Evolutionary conservation across 2,888 invertebrate genomes (phyloP).

Genomic region (Cyclophora punctaria): DNA sequence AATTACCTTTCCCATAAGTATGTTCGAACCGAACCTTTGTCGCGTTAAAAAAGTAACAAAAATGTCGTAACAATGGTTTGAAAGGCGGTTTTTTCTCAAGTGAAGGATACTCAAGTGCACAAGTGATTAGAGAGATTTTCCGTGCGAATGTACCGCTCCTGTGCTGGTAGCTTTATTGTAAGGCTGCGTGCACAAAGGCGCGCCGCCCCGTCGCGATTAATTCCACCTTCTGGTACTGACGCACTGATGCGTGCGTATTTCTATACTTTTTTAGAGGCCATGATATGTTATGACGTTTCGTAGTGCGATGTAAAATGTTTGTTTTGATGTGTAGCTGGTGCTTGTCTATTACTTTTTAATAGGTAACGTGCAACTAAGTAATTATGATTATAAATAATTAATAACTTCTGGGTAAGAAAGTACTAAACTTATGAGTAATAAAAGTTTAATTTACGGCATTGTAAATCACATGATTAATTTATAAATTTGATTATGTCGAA

Average conservation of each 20-base stretch:
- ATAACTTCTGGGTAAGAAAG: too few species aligned
- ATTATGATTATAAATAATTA: too few species aligned
- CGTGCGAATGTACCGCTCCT: slow-evolving; percentile 42
- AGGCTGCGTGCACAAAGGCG: slow-evolving; percentile 40
- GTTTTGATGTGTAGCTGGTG: slow-evolving; percentile 34
- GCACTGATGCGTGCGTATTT: slow-evolving; percentile 40
- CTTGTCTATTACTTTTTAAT: slow-evolving; percentile 10
- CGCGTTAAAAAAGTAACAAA: slow-evolving; percentile 45
- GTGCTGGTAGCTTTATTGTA: slow-evolving; percentile 49
- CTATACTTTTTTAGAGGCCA: slow-evolving; percentile 39
- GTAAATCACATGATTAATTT: too few species aligned
- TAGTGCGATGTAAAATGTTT: slow-evolving; percentile 37
- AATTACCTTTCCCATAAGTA: slow-evolving; percentile 42
- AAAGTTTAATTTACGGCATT: too few species aligned
- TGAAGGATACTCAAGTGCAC: slow-evolving; percentile 67
- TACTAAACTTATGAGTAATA: too few species aligned
- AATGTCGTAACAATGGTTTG: slow-evolving; percentile 32
- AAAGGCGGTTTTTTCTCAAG: slow-evolving; percentile 50
- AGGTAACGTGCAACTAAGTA: not conserved
- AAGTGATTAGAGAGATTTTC: slow-evolving; percentile 48
- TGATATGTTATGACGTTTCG: slow-evolving; percentile 48
- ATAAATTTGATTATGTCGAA: too few species aligned
- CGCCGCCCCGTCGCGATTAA: slow-evolving; percentile 38
- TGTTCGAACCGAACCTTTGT: slow-evolving; percentile 19
- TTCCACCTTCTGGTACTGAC: slow-evolving; percentile 18